Percentiles rank a stretch among this genome's conserved stretches.
These are phyloP conservation scores for Drosophila tropicalis DNA, from an alignment of 1,140 invertebrate genomes.

Conservation along the genomic window DNA sequence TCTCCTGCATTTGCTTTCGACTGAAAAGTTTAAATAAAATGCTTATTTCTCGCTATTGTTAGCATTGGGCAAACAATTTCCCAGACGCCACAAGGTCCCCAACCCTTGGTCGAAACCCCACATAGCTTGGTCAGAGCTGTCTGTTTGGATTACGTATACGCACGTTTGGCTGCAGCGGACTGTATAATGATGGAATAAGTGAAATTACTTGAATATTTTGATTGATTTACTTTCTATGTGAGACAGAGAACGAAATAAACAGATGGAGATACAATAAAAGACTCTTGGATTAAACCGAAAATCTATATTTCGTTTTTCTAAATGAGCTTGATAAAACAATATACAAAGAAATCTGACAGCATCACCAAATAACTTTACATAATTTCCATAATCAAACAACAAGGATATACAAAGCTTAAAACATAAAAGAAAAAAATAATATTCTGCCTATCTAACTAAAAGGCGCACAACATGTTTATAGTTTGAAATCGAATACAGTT, in stretches of 20 bases:
- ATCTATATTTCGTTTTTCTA: neutral
- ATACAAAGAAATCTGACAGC: neutral
- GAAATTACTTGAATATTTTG: constrained; percentile 52
- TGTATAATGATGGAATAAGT: constrained; percentile 24
- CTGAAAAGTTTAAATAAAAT: constrained; percentile 47
- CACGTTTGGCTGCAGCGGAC: constrained; percentile 45
- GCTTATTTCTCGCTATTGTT: constrained; percentile 46
- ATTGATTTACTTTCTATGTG: constrained; percentile 40
- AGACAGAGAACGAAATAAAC: neutral
- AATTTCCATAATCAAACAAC: no score
- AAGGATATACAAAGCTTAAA: no score
- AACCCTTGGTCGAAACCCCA: neutral
- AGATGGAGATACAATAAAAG: neutral
- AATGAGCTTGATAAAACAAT: neutral
- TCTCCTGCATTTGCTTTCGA: constrained; percentile 21
- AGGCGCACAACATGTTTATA: no score
- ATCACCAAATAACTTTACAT: neutral
- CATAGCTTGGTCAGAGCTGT: constrained; percentile 16
- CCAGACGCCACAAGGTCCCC: constrained; percentile 17
- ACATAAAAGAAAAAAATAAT: neutral
- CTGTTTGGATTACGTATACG: constrained; percentile 61
- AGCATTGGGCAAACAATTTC: constrained; percentile 46
- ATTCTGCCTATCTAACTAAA: no score
- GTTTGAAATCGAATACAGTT: no score
- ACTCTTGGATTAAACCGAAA: neutral